Percentiles rank a stretch among this genome's conserved stretches.
Conservation (phyloP, 2,888 invertebrate genomes). For the Barypeithes pellucidus region DNA sequence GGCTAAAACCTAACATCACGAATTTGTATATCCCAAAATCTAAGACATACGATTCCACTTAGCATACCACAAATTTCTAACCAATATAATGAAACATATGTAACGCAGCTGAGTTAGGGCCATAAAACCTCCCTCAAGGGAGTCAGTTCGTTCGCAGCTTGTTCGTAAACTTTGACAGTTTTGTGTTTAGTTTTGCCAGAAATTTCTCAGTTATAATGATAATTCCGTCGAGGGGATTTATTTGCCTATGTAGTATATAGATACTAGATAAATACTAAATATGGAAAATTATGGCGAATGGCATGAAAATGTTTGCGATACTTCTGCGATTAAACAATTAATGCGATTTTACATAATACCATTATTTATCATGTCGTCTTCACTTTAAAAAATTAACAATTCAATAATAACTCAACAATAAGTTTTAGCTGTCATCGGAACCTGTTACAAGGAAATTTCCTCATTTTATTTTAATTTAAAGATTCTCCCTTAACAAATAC, state of each 20-base stretch:
- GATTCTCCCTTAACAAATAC: background rate
- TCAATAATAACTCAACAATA: no score
- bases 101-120: constrained; percentile 16
- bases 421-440: no score
- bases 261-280: background rate
- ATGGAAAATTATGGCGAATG: no score
- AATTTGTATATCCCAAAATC: background rate
- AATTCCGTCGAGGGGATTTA: constrained; percentile 14
- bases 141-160: constrained; percentile 17
- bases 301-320: no score
- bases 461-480: background rate
- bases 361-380: no score
- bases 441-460: background rate
- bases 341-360: no score
- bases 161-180: constrained; percentile 30
- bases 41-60: constrained; percentile 8
- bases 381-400: no score
- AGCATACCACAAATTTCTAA: constrained; percentile 26
- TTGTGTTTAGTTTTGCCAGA: constrained; percentile 24
- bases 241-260: background rate
- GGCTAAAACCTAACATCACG: background rate
- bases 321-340: no score
- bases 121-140: constrained; percentile 23
- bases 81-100: constrained; percentile 28
- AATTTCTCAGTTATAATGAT: constrained; percentile 24